Evolutionary conservation across 2,113 vertebrate genomes (phyloP).

Genomic region (Chloropsis hardwickii): DNA sequence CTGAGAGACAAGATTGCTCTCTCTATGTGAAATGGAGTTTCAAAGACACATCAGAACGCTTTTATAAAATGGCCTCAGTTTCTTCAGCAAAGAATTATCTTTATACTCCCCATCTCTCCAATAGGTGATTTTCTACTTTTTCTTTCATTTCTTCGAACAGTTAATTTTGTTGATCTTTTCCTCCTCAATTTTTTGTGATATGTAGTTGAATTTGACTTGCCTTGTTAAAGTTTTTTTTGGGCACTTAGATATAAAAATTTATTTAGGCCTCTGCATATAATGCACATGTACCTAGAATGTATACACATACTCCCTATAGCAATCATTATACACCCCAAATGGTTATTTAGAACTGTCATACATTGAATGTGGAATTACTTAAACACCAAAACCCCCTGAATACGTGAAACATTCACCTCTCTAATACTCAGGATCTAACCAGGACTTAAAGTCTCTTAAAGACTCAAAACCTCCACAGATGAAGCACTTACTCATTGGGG

Average conservation of each 20-base stretch:
- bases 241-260: background rate
- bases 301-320: background rate
- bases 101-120: background rate
- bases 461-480: background rate
- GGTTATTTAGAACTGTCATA: background rate
- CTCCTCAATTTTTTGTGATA: slow-evolving; percentile 11
- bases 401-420: background rate
- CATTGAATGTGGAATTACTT: background rate
- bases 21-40: slow-evolving; percentile 16
- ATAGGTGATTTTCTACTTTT: background rate
- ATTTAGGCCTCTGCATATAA: background rate
- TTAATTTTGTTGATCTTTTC: slow-evolving; percentile 22
- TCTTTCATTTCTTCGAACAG: slow-evolving; percentile 1
- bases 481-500: fast-evolving
- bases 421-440: background rate
- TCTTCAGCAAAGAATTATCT: slow-evolving; percentile 36
- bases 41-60: background rate
- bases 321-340: background rate
- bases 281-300: background rate
- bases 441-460: background rate
- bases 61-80: slow-evolving; percentile 25
- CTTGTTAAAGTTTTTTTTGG: background rate
- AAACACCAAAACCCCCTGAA: background rate
- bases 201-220: slow-evolving; percentile 12
- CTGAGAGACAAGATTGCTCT: slow-evolving; percentile 40